Evolutionary conservation across 2,888 invertebrate species (phyloP), one percentile per base, ranked within the genome.

Genomic region (Hartigia nigra): DNA sequence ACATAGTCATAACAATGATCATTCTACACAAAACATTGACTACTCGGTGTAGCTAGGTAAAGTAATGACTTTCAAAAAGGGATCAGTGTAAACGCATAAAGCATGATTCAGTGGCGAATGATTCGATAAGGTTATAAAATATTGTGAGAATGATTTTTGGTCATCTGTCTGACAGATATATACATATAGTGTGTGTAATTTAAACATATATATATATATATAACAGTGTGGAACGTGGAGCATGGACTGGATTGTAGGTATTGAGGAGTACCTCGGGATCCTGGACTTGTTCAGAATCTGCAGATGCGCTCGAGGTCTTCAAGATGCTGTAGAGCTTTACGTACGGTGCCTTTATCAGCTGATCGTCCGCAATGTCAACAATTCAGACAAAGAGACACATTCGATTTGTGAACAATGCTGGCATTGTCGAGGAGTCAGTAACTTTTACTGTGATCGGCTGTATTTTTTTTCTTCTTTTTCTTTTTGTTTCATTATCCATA

Each of bases 331-430:
- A 97, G 95, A 97, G 96, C 95, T 97, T 97, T 94, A 96, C 96
- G 94, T 97, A 97, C 92, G 97, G 97, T 93, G 97, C 97, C 96
- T 97, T 98, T 95, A 98, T 96, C 94, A 97, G 96, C 97, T 98
- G 94, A 93, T 92, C 85, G 87, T 87, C 87, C 85, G 83, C 77
- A 80, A 76, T 75, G 70, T 70, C 76, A 70, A 74, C 9, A 55
- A 55, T 55, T 55, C 55, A 55, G 55, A 55, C 55, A 55, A 55
- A 55, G 55, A 55, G 23, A 55, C 55, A 39, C 2, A 55, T 55
- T 55, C 23, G 55, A 5, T 23, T 55, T 23, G 55, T 55, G 9
- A 23, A 1, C 23, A 55, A 23, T 9, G 55, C 14, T 55, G 9
- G 1, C 14, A 14, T 39, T 12, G 4, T 4, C 39, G 39, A 12